Base-by-base conservation (phyloP, 2,888 invertebrate genomes). In the Lobophora halterata region DNA sequence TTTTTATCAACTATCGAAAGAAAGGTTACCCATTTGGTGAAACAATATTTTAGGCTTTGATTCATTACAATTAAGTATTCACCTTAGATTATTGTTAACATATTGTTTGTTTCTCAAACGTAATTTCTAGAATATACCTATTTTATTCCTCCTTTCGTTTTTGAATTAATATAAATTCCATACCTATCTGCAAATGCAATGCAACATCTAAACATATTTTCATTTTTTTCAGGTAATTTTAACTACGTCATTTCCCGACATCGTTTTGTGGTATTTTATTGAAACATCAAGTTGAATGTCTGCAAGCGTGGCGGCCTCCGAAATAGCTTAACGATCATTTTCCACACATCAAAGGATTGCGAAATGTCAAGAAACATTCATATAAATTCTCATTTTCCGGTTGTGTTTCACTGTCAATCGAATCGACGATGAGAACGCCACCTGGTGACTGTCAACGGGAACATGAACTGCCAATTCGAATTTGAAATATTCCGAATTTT, bases 311-410 rank as follows among this genome's bases (percentile, higher is more conserved):
- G 5, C 63, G 43, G 48, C 52, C 55, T 57, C 62, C 38, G 62
- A 74, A 82, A 81, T 81, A 79, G 61, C 65, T 71, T 71, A 72
- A 73, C 71, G 74, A 74, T 70, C 70, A 77, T 76, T 79, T 75
- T 72, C 67, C 66, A 71, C 72, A 78, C 82, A 76, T 85, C 85
- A 85, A 85, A 85, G 81, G 71, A 68, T 68, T 76, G 74, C 77
- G 77, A 79, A 79, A 79, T 75, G 71, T 73, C 66, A 61, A 60
- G 64, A 51, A 61, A 61, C 57, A 64, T 63, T 57, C 64, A 61
- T 67, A 69, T 74, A 74, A 67, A 71, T 73, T 71, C 57, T 60
- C 65, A 66, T 65, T 71, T 65, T 55, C 55, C 56, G 65, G 63
- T 65, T 23, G 28, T 27, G 24, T 32, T 14, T 56, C 55, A 25